These are phyloP conservation scores for Spialia ferax DNA, from an alignment of 2,888 invertebrate genomes.

Conservation along the genomic window DNA sequence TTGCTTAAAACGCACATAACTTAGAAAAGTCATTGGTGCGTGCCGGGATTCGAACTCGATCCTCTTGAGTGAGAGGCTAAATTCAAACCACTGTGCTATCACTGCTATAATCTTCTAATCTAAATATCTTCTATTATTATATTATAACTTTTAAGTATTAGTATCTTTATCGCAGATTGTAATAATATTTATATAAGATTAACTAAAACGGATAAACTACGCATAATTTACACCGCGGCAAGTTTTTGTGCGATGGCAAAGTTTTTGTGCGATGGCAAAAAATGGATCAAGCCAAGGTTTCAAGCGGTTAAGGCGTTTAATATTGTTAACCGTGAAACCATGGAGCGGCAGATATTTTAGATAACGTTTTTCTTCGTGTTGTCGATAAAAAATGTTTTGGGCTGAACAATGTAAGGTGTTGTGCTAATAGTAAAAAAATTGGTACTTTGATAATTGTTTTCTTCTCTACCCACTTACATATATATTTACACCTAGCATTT, in stretches of 20 bases:
- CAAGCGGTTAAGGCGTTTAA: constrained; percentile 5
- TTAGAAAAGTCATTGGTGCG: no score
- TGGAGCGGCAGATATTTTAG: background rate
- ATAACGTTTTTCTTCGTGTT: background rate
- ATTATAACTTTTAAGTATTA: background rate
- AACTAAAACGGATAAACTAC: constrained; percentile 7
- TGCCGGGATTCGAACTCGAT: no score
- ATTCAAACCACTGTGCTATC: no score
- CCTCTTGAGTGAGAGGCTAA: no score
- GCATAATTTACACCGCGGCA: constrained; percentile 1
- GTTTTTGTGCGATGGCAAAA: constrained; percentile 21
- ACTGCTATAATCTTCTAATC: no score
- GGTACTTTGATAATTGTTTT: background rate
- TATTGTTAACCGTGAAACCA: constrained; percentile 12
- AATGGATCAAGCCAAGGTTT: constrained; percentile 13
- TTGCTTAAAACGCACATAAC: no score
- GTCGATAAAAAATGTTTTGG: background rate
- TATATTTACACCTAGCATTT: no score
- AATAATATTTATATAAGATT: constrained; percentile 23
- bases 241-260: constrained; percentile 12
- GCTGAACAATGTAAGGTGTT: background rate
- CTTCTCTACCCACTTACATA: no score
- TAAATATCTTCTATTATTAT: background rate
- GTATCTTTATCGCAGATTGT: background rate
- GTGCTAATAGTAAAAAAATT: no score